phyloP scores from a whole-genome alignment of 2,797 vertebrate genomes.

The Pelodytes ibericus region DNA sequence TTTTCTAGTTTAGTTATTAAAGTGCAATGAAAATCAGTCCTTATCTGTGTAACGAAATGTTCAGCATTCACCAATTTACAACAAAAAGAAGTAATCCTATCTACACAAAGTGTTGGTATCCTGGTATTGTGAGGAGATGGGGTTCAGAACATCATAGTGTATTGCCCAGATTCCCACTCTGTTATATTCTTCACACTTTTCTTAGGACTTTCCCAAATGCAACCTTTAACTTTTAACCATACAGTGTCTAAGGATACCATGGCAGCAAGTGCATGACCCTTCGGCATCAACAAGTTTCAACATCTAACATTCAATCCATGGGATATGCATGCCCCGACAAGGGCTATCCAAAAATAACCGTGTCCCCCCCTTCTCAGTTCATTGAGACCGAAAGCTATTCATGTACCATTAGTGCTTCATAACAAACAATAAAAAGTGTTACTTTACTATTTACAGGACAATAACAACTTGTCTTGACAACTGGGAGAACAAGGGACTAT shows the following conservation, averaged over 20 bases:
- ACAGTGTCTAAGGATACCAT: slow-evolving; percentile 14
- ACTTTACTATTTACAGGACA: slow-evolving; percentile 12
- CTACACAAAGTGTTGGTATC: too few species aligned
- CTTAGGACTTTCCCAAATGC: slow-evolving; percentile 10
- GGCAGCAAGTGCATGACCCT: slow-evolving; percentile 11
- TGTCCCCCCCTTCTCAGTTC: slow-evolving; percentile 11
- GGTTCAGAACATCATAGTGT: too few species aligned
- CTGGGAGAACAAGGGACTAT: too few species aligned
- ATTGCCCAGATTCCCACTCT: too few species aligned
- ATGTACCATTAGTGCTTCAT: slow-evolving; percentile 1
- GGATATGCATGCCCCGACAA: slow-evolving; percentile 16
- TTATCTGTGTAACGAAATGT: too few species aligned
- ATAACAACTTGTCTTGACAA: too few species aligned
- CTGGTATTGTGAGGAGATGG: too few species aligned
- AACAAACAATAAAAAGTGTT: slow-evolving; percentile 27
- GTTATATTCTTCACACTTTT: neutral
- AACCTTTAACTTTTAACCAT: neutral
- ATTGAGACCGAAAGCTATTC: slow-evolving; percentile 15
- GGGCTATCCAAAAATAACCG: slow-evolving; percentile 44
- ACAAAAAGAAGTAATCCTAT: too few species aligned
- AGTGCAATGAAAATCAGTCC: too few species aligned
- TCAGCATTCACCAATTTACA: too few species aligned
- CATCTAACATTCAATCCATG: slow-evolving; percentile 6
- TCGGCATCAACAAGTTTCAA: slow-evolving; percentile 30
- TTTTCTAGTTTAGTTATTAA: too few species aligned